phyloP scores from a whole-genome alignment of 2,797 vertebrate genomes.

The Rhabdomys pumilio region DNA sequence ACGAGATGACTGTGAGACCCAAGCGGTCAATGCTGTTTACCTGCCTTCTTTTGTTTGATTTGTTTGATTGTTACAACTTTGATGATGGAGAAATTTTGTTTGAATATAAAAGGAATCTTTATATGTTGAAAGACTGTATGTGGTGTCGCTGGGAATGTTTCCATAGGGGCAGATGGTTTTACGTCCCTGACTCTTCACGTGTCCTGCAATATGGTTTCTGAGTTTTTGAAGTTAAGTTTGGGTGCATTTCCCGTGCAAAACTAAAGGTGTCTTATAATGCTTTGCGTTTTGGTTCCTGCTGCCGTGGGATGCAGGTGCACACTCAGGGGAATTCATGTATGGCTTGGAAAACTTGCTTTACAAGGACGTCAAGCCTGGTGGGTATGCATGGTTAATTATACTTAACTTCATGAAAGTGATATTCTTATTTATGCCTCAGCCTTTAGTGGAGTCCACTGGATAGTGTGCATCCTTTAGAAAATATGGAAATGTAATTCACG shows the following conservation, averaged over 20 bases:
- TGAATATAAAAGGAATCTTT: constrained; percentile 53
- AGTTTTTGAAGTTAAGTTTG: constrained; percentile 66
- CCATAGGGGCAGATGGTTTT: constrained; percentile 25
- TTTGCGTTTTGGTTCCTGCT: constrained; percentile 91
- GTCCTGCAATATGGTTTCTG: constrained; percentile 6
- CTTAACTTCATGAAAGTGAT: not conserved
- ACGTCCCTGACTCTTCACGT: not conserved
- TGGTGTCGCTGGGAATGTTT: constrained; percentile 22
- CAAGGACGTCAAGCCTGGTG: constrained; percentile 95
- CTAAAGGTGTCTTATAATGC: constrained; percentile 79
- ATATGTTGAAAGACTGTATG: constrained; percentile 16
- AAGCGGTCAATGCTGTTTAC: not conserved
- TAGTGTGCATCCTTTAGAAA: constrained; percentile 49
- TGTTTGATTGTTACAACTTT: constrained; percentile 54
- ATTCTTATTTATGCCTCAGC: constrained; percentile 25
- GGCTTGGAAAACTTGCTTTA: constrained; percentile 95
- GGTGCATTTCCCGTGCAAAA: constrained; percentile 54
- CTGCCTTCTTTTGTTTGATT: not conserved
- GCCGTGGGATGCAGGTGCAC: constrained; percentile 91
- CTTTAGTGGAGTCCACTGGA: constrained; percentile 52
- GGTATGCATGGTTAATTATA: constrained; percentile 89
- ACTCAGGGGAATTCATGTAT: constrained; percentile 93
- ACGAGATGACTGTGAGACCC: constrained; percentile 9
- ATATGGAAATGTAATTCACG: constrained; percentile 81
- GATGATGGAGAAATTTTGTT: constrained; percentile 58